Conservation (phyloP, 2,888 invertebrate species). For the Chalcis sispes region DNA sequence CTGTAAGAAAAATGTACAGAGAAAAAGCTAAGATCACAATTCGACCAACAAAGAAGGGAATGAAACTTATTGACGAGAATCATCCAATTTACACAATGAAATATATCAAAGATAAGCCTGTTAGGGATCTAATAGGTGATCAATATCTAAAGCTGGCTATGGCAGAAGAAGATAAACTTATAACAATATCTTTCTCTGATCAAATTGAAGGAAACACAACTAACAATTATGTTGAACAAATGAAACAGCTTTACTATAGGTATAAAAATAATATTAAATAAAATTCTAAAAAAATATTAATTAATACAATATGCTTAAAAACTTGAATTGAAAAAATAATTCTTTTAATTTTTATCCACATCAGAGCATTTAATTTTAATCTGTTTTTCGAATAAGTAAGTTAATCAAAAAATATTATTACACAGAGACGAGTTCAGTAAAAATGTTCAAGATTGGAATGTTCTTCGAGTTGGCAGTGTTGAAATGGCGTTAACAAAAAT, state of each 20-base stretch:
- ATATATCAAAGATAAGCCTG: conserved; percentile 94
- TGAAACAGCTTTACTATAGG: conserved; percentile 89
- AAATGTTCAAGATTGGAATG: conserved; percentile 97
- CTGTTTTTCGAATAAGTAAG: no score
- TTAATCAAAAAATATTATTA: no score
- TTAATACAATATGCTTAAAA: not conserved
- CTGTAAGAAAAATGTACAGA: conserved; percentile 90
- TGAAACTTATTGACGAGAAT: conserved; percentile 96
- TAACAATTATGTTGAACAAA: conserved; percentile 90
- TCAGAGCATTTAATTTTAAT: no score
- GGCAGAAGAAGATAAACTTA: conserved; percentile 88
- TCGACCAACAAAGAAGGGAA: conserved; percentile 91
- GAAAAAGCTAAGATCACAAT: conserved; percentile 91
- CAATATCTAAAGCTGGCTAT: conserved; percentile 90
- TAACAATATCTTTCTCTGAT: conserved; percentile 78
- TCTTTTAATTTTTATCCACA: no score
- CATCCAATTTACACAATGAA: conserved; percentile 92
- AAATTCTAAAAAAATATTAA: no score
- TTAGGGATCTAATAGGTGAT: conserved; percentile 90
- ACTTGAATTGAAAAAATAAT: not conserved
- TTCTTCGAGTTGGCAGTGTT: conserved; percentile 90
- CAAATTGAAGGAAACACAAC: conserved; percentile 82
- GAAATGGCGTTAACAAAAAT: conserved; percentile 91
- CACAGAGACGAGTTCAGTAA: conserved; percentile 96
- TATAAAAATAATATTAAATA: conserved; percentile 91